phyloP scores from a whole-genome alignment of 2,888 invertebrate genomes.

The Drosophila melanosoma region DNA sequence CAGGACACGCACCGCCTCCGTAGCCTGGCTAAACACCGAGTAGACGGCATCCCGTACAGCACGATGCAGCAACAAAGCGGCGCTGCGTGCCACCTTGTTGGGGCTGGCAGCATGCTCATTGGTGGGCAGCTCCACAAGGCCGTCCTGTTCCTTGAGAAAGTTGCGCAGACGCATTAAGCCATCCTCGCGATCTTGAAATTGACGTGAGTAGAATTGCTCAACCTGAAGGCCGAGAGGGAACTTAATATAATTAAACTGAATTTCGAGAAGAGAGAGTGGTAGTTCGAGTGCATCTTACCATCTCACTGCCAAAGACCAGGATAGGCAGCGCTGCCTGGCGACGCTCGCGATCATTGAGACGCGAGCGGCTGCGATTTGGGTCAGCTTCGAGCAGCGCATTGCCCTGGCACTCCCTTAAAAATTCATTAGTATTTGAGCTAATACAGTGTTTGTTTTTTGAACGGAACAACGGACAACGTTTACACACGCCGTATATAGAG shows the following conservation, averaged over 20 bases:
- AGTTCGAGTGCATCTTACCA: conserved; percentile 86
- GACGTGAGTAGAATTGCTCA: conserved; percentile 95
- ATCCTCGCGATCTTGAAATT: conserved; percentile 95
- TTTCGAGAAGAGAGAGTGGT: not conserved
- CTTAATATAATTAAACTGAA: not conserved
- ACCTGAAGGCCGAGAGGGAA: conserved; percentile 86
- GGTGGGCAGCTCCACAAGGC: conserved; percentile 80
- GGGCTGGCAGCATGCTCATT: conserved; percentile 79
- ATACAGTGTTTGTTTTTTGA: conserved; percentile 25
- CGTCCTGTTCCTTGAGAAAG: conserved; percentile 82
- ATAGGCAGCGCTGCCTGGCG: conserved; percentile 95
- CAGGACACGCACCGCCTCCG: conserved; percentile 91
- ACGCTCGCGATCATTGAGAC: conserved; percentile 91
- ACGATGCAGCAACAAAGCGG: conserved; percentile 91
- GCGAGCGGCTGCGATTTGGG: conserved; percentile 86
- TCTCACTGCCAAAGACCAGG: conserved; percentile 94
- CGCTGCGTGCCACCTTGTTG: conserved; percentile 93
- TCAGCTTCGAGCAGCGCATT: conserved; percentile 85
- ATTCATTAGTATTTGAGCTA: conserved; percentile 94
- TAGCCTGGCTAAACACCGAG: conserved; percentile 93
- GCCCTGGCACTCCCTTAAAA: conserved; percentile 89
- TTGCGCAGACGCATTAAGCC: conserved; percentile 89
- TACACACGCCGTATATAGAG: conserved; percentile 52
- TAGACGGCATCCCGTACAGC: conserved; percentile 94
- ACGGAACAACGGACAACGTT: conserved; percentile 69